These are phyloP conservation scores for Muntiacus muntjak DNA, from an alignment of 2,113 vertebrate genomes.

Conservation along the genomic window DNA sequence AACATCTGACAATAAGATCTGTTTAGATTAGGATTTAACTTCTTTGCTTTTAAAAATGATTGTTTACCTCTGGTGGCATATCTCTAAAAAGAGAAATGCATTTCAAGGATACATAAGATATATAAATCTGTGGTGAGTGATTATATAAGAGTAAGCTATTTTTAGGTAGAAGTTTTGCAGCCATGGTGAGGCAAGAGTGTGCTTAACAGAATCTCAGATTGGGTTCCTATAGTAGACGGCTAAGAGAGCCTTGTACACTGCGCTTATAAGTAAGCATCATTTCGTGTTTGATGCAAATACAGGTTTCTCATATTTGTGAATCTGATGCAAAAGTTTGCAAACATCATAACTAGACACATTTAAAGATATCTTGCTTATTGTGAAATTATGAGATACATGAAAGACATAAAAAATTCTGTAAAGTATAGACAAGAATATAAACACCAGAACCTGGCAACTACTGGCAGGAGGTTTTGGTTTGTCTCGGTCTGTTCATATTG, in stretches of 20 bases:
- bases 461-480: neutral
- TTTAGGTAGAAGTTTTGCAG: slow-evolving; percentile 49
- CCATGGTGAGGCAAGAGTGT: neutral
- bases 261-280: neutral
- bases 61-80: neutral
- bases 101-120: neutral
- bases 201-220: neutral
- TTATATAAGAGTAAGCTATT: slow-evolving; percentile 57
- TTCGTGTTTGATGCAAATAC: neutral
- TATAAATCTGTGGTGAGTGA: slow-evolving; percentile 1
- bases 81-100: slow-evolving; percentile 23
- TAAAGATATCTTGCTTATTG: slow-evolving; percentile 38
- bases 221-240: neutral
- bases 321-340: neutral
- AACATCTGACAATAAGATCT: neutral
- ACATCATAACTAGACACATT: neutral
- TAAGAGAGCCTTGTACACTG: neutral
- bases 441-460: neutral
- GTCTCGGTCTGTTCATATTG: neutral
- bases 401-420: neutral
- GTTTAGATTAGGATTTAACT: slow-evolving; percentile 8
- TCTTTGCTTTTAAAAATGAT: slow-evolving; percentile 21
- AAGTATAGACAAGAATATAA: neutral
- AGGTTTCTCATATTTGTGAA: neutral
- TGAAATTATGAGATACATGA: neutral